Percentiles rank a stretch among this genome's conserved stretches.
These are phyloP conservation scores for Temnopleurus reevesii DNA, from an alignment of 53 echinoderm and acorn worm genomes.

Conservation along the genomic window DNA sequence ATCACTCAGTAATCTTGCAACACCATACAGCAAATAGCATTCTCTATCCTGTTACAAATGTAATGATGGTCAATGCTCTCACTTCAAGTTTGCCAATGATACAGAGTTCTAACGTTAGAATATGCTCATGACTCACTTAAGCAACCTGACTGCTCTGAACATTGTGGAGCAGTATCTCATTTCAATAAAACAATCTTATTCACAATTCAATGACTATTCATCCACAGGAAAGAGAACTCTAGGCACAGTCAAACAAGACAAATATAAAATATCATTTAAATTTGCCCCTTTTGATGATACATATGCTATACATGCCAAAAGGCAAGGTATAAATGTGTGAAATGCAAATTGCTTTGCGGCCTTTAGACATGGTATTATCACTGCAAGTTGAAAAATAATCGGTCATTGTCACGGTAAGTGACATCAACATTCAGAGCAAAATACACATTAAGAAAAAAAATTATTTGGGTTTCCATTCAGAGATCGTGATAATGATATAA, in stretches of 20 bases:
- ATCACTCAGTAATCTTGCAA: background rate
- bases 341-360: background rate
- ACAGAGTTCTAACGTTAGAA: background rate
- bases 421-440: too few relatives aligned
- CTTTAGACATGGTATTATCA: too few relatives aligned
- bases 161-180: background rate
- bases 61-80: background rate
- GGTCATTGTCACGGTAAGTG: too few relatives aligned
- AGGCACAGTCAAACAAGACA: background rate
- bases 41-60: background rate
- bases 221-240: background rate
- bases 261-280: background rate
- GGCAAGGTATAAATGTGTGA: background rate
- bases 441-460: too few relatives aligned
- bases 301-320: background rate
- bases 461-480: too few relatives aligned
- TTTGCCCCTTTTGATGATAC: too few relatives aligned
- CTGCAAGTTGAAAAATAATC: too few relatives aligned
- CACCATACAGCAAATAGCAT: background rate
- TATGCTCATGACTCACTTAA: background rate
- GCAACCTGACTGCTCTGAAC: background rate
- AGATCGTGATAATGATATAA: too few relatives aligned
- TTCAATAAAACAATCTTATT: slow-evolving; percentile 11
- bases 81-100: background rate
- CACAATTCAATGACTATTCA: background rate